These are phyloP conservation scores for Amphiprion clarkii DNA, from an alignment of 2,797 vertebrate genomes.

Conservation along the genomic window DNA sequence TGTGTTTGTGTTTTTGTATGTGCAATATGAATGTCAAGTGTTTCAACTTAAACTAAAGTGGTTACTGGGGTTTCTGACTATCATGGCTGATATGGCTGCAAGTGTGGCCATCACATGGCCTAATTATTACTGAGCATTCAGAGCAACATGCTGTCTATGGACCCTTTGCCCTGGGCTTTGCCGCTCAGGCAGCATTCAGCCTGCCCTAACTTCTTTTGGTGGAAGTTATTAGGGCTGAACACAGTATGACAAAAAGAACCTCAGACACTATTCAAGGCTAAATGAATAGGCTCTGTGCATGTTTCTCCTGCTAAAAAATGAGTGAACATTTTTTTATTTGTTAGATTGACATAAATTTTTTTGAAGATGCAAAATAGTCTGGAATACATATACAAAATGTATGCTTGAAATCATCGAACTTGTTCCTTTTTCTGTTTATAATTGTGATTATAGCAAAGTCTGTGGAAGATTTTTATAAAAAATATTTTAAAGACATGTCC, in stretches of 20 bases:
- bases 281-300: not conserved
- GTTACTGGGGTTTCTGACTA: too few relatives aligned
- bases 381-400: not conserved
- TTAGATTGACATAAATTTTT: not conserved
- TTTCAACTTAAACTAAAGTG: too few relatives aligned
- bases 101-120: slow-evolving; percentile 9
- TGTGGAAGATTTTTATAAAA: too few relatives aligned
- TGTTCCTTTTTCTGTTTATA: too few relatives aligned
- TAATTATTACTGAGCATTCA: slow-evolving; percentile 6
- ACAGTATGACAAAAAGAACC: not conserved
- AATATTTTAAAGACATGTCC: too few relatives aligned
- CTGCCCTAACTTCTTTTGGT: slow-evolving; percentile 2
- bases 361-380: not conserved
- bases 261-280: not conserved
- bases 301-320: not conserved
- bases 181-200: slow-evolving; percentile 1
- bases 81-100: not conserved
- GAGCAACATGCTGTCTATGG: not conserved
- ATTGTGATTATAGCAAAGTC: too few relatives aligned
- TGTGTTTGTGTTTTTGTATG: too few relatives aligned
- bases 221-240: not conserved
- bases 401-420: too few relatives aligned
- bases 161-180: not conserved
- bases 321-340: not conserved
- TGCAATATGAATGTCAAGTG: too few relatives aligned